Evolutionary conservation across 2,888 invertebrate genomes (phyloP).

Genomic region (Eulithis prunata): DNA sequence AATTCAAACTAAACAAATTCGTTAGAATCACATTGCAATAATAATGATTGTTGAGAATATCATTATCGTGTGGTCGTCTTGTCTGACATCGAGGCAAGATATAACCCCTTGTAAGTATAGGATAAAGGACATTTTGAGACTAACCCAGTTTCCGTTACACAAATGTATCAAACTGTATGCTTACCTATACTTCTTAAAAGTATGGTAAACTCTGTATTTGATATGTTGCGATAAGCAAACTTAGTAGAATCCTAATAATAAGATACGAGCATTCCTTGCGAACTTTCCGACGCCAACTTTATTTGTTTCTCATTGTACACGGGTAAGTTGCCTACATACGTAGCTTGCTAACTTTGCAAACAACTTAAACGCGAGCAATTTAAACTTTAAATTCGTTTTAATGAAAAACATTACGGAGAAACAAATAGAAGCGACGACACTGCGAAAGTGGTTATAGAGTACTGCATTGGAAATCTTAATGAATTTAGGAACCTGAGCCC

Average conservation of each 20-base stretch:
- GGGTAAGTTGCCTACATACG: slow-evolving; percentile 44
- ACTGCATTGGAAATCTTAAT: slow-evolving; percentile 9
- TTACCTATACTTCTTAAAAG: not conserved
- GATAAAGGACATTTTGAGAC: too few relatives aligned
- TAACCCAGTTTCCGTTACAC: too few relatives aligned
- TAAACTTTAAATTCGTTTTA: slow-evolving; percentile 55
- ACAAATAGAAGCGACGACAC: slow-evolving; percentile 29
- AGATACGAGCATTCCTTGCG: slow-evolving; percentile 26
- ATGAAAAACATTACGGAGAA: slow-evolving; percentile 42
- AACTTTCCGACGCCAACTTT: slow-evolving; percentile 48
- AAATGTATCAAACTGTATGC: too few relatives aligned
- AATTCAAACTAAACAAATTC: too few relatives aligned
- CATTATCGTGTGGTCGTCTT: too few relatives aligned
- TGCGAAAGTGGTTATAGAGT: slow-evolving; percentile 14
- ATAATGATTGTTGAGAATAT: too few relatives aligned
- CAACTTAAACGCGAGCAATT: slow-evolving; percentile 54
- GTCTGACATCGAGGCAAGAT: too few relatives aligned
- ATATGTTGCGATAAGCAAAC: slow-evolving; percentile 37
- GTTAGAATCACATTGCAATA: too few relatives aligned
- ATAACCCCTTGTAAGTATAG: too few relatives aligned
- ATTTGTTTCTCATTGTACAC: slow-evolving; percentile 48
- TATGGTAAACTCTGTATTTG: slow-evolving; percentile 15
- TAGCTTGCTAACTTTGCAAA: slow-evolving; percentile 47
- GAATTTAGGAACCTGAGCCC: slow-evolving; percentile 1
- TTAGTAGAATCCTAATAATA: slow-evolving; percentile 22